These are phyloP conservation scores for Lathronympha strigana DNA, from an alignment of 2,888 invertebrate genomes.

Conservation along the genomic window DNA sequence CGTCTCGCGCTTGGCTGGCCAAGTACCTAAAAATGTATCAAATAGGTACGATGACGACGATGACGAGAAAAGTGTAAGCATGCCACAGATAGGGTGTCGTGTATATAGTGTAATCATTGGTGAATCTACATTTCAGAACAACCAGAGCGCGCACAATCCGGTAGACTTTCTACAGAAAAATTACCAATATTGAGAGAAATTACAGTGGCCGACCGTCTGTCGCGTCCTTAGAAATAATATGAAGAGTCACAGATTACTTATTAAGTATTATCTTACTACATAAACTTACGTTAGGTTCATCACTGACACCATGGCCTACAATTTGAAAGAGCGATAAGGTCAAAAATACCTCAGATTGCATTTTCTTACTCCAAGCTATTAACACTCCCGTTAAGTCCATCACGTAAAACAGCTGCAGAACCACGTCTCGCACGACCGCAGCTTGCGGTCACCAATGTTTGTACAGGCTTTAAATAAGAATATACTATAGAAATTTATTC, in stretches of 20 bases:
- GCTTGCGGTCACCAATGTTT: constrained; percentile 26
- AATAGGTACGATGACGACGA: too few relatives aligned
- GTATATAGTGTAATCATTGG: neutral
- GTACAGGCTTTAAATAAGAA: too few relatives aligned
- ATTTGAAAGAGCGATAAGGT: neutral
- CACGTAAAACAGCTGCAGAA: constrained; percentile 21
- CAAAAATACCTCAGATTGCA: neutral
- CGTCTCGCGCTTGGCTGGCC: too few relatives aligned
- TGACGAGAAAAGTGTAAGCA: too few relatives aligned
- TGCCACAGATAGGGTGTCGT: too few relatives aligned
- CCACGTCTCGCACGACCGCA: constrained; percentile 26
- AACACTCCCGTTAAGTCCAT: constrained; percentile 22
- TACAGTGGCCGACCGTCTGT: too few relatives aligned
- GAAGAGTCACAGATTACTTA: too few relatives aligned
- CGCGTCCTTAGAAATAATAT: too few relatives aligned
- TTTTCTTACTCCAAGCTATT: constrained; percentile 16
- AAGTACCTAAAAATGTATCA: too few relatives aligned
- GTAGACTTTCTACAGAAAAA: neutral
- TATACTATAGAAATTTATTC: too few relatives aligned
- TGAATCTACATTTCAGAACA: neutral
- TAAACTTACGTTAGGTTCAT: neutral
- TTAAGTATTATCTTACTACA: too few relatives aligned
- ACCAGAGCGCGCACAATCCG: constrained; percentile 5
- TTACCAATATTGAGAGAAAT: too few relatives aligned
- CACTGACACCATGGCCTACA: neutral